Conservation (phyloP, 2,888 invertebrate genomes). For the Cosmia trapezina region DNA sequence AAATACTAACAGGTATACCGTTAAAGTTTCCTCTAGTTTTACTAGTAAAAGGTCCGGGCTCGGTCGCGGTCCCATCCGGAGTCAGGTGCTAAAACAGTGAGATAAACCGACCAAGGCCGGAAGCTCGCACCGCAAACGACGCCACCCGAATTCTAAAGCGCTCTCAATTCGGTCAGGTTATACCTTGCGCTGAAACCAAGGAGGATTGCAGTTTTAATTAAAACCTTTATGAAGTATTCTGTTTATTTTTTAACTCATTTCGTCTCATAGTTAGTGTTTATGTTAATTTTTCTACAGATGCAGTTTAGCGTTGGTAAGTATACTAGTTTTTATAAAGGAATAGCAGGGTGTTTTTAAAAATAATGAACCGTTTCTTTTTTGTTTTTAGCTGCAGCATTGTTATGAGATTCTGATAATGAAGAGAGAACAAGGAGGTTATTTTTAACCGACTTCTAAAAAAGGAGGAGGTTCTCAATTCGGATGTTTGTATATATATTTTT, state of each 20-base stretch:
- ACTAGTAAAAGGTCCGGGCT: slow-evolving; percentile 55
- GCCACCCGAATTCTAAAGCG: slow-evolving; percentile 44
- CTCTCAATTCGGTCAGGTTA: slow-evolving; percentile 47
- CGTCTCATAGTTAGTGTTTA: slow-evolving; percentile 40
- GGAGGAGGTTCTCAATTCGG: too few species aligned
- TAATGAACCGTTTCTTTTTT: slow-evolving; percentile 1
- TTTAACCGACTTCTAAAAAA: too few species aligned
- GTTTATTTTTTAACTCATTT: slow-evolving; percentile 59
- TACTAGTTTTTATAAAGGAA: slow-evolving; percentile 31
- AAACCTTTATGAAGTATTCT: slow-evolving; percentile 60
- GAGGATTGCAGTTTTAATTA: slow-evolving; percentile 60
- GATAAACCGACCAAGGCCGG: slow-evolving; percentile 71
- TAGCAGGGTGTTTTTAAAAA: slow-evolving; percentile 22
- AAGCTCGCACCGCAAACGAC: slow-evolving; percentile 50
- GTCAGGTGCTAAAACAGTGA: slow-evolving; percentile 76
- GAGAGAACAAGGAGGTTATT: neutral
- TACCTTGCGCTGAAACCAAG: slow-evolving; percentile 49
- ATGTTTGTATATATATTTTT: too few species aligned
- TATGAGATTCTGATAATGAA: slow-evolving; percentile 7
- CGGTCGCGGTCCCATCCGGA: slow-evolving; percentile 68
- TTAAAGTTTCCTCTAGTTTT: slow-evolving; percentile 68
- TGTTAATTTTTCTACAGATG: slow-evolving; percentile 50
- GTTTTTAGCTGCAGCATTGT: neutral
- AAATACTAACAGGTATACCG: slow-evolving; percentile 59
- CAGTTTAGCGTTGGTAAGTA: slow-evolving; percentile 26